Base-by-base conservation (phyloP, 2,113 vertebrate genomes). In the Limnothrissa miodon region DNA sequence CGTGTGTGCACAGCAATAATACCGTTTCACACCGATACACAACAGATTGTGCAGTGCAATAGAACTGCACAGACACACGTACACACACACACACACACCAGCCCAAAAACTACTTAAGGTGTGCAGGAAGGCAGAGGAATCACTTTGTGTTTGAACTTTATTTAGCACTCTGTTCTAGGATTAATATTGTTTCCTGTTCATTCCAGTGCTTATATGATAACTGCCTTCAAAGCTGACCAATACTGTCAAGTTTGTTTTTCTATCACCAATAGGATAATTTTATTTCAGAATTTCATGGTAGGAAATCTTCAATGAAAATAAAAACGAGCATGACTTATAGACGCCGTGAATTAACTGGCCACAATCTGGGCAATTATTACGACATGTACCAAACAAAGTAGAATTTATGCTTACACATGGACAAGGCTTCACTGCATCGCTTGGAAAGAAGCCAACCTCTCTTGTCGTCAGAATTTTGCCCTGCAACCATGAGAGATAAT, bases 381-480 rank as follows among this genome's bases (percentile, higher is more conserved):
- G 39, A 36, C 5, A 45, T 56, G 33, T 46, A 39, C 46, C 17
- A 90, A 48, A 78, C 0, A 82, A 85, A 51, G 84, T 87, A 87
- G 83, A 42, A 89, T 70, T 2, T 78, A 39, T 93, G 95, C 98
- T 97, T 94, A 99, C 98, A 92, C 97, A 99, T 21, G 97, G 98
- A 82, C 94, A 96, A 1, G 98, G 98, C 90, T 97, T 97, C 85
- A 99, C 98, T 33, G 96, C 95, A 33, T 99, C 95, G 85, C 97
- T 98, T 81, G 98, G 98, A 89, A 99, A 99, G 93, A 96, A 99
- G 91, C 98, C 98, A 90, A 97, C 92, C 83, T 99, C 97, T 89
- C 95, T 96, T 17, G 96, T 97, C 74, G 95, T 91, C 91, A 97
- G 91, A 91, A 97, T 96, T 93, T 94, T 96, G 82, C 98, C 98